Evolutionary conservation across 2,113 vertebrate genomes (phyloP).

Genomic region (Microcebus lehilahytsara): DNA sequence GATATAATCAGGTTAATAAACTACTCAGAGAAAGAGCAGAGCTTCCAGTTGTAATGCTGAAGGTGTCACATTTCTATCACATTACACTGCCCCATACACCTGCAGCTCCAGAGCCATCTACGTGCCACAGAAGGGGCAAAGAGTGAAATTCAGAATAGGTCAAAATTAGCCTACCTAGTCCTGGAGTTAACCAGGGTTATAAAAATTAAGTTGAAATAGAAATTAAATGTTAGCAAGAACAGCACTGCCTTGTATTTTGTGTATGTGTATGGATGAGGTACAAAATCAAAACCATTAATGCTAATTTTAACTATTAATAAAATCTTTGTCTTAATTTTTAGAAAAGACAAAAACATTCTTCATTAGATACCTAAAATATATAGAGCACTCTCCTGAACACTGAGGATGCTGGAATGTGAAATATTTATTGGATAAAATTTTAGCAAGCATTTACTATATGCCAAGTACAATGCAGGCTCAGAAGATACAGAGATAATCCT

Average conservation of each 20-base stretch:
- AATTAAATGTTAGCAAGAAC: neutral
- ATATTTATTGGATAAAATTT: neutral
- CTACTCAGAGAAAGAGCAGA: neutral
- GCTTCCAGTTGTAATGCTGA: neutral
- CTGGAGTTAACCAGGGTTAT: neutral
- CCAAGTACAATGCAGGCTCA: neutral
- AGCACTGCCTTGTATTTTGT: neutral
- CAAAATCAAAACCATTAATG: neutral
- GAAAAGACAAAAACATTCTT: neutral
- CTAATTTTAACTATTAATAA: neutral
- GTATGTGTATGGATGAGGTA: neutral
- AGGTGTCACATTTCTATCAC: neutral
- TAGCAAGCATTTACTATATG: neutral
- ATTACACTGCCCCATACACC: neutral
- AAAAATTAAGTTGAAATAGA: neutral
- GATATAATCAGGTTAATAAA: neutral
- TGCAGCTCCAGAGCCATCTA: neutral
- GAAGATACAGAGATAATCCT: neutral
- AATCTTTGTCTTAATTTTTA: slow-evolving; percentile 14
- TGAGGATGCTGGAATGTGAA: neutral
- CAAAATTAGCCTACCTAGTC: neutral
- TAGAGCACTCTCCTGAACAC: neutral
- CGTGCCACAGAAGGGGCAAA: neutral
- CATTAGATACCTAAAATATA: neutral
- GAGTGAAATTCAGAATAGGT: neutral